A percentile compares a stretch with the other conserved stretches of the same genome.
These are phyloP conservation scores for Periphyllus acericola DNA, from an alignment of 2,888 invertebrate genomes.

Conservation along the genomic window DNA sequence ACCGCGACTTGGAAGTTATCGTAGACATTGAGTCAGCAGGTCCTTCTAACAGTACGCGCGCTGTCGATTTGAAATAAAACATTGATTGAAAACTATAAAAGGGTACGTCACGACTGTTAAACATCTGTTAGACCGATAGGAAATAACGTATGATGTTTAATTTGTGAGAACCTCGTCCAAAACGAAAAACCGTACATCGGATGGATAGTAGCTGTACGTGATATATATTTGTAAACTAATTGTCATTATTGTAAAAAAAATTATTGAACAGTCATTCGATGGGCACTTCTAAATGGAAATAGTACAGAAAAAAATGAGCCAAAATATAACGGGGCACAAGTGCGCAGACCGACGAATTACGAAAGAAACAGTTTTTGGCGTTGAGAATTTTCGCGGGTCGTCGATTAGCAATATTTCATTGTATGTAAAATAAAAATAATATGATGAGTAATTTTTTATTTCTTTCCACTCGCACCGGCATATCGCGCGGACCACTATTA, in stretches of 20 bases:
- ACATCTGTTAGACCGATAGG: neutral
- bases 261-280: neutral
- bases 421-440: neutral
- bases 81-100: neutral
- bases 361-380: neutral
- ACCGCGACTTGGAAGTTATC: too few relatives aligned
- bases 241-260: neutral
- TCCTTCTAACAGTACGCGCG: neutral
- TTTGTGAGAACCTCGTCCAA: neutral
- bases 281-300: neutral
- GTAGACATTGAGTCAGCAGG: neutral
- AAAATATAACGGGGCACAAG: neutral
- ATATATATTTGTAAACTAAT: neutral
- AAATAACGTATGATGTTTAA: neutral
- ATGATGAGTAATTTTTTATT: neutral
- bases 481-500: neutral
- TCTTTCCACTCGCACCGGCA: neutral
- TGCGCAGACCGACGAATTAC: neutral
- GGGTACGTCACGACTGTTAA: neutral
- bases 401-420: neutral
- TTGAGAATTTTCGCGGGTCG: slow-evolving; percentile 8
- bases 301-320: neutral
- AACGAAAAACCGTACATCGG: neutral
- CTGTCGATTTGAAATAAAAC: neutral
- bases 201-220: neutral